Conservation (phyloP, 2,888 invertebrate genomes). For the Anthophora plumipes region DNA sequence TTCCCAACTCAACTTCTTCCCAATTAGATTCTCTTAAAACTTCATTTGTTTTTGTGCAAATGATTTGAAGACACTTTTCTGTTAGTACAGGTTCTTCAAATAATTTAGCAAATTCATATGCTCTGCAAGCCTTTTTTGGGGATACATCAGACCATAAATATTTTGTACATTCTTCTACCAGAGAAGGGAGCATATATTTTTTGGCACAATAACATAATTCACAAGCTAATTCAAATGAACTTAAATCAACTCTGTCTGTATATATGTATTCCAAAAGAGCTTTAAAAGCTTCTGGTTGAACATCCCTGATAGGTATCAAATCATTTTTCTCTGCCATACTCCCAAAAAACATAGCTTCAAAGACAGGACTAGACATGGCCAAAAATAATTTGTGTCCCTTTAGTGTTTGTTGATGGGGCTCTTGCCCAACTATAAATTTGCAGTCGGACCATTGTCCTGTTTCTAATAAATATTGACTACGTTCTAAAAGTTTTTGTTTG, state of each 20-base stretch:
- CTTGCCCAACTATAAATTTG: conserved; percentile 92
- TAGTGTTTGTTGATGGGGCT: conserved; percentile 90
- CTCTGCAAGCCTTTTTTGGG: conserved; percentile 92
- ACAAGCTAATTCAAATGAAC: conserved; percentile 94
- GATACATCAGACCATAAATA: conserved; percentile 93
- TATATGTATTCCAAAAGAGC: conserved; percentile 94
- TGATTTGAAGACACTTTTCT: conserved; percentile 93
- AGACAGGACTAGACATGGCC: conserved; percentile 95
- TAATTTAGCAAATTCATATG: conserved; percentile 93
- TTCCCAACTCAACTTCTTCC: conserved; percentile 91
- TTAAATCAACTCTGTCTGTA: conserved; percentile 90
- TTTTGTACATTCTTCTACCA: conserved; percentile 93
- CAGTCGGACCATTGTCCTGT: conserved; percentile 94
- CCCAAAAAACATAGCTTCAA: conserved; percentile 95
- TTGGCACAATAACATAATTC: conserved; percentile 95
- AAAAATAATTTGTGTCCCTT: conserved; percentile 92
- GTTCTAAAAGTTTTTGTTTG: conserved; percentile 89
- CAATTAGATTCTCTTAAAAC: conserved; percentile 91
- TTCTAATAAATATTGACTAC: conserved; percentile 91
- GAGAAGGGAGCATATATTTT: conserved; percentile 93
- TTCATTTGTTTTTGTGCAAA: conserved; percentile 91
- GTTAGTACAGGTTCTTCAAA: conserved; percentile 93
- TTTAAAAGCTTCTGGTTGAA: conserved; percentile 94
- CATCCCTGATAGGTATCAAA: conserved; percentile 92
- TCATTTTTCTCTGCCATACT: conserved; percentile 92